Percentiles rank a stretch among this genome's conserved stretches.
Conservation (phyloP, 92 coral and sea anemone genomes). For the Phenganax stokvisi region DNA sequence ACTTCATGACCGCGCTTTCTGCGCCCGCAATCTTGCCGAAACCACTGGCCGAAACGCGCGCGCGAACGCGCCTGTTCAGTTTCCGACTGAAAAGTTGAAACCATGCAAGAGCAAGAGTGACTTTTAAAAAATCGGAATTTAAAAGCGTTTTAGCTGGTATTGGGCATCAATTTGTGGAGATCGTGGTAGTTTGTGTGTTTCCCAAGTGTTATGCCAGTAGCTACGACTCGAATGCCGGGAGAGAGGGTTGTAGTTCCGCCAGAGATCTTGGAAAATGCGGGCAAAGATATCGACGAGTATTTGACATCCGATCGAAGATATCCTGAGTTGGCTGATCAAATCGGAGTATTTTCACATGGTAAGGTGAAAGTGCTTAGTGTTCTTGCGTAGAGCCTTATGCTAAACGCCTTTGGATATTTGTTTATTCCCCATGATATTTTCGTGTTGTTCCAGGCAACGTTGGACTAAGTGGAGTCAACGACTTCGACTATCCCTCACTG, state of each 20-base stretch:
- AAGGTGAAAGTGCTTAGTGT: constrained; percentile 16
- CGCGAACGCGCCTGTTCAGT: too few relatives aligned
- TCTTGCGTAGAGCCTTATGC: neutral
- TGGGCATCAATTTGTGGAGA: too few relatives aligned
- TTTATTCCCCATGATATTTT: neutral
- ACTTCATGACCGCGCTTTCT: too few relatives aligned
- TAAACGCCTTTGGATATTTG: neutral
- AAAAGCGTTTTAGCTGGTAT: too few relatives aligned
- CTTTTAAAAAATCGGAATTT: too few relatives aligned
- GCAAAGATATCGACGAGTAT: constrained; percentile 89
- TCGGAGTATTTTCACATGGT: constrained; percentile 74
- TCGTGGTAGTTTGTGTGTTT: constrained; percentile 7
- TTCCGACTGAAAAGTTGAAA: too few relatives aligned
- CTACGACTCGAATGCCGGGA: constrained; percentile 59
- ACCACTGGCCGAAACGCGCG: too few relatives aligned
- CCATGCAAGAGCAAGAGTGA: too few relatives aligned
- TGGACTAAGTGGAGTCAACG: constrained; percentile 88
- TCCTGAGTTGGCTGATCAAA: constrained; percentile 79
- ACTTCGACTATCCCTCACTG: constrained; percentile 84
- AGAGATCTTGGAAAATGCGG: constrained; percentile 84
- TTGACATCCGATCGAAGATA: constrained; percentile 76
- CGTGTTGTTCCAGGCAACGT: constrained; percentile 44
- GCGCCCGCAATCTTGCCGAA: too few relatives aligned
- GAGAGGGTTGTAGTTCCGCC: constrained; percentile 53
- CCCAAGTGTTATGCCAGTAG: constrained; percentile 36